Evolutionary conservation across 2,888 invertebrate species (phyloP).

Genomic region (Dolichomitus sp.): DNA sequence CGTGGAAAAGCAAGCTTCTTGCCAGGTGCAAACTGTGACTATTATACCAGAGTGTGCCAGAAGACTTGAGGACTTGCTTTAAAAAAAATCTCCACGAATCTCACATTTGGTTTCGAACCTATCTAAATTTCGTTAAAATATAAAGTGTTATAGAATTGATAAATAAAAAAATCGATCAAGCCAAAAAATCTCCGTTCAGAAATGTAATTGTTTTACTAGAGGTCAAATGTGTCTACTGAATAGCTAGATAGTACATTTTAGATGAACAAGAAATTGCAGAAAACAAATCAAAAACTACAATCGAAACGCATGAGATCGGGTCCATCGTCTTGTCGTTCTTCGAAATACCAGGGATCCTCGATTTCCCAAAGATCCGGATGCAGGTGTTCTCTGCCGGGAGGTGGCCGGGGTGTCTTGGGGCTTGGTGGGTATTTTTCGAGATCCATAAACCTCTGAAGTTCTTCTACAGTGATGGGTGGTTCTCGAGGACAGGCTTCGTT

Average conservation of each 20-base stretch:
- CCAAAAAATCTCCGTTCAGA: neutral
- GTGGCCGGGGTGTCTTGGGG: conserved; percentile 61
- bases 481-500: conserved; percentile 35
- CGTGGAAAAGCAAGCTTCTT: conserved; percentile 16
- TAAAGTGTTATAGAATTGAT: neutral
- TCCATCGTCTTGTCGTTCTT: conserved; percentile 51
- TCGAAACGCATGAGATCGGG: conserved; percentile 76
- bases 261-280: neutral
- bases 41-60: conserved; percentile 21
- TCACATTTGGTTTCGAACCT: neutral
- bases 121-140: neutral
- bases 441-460: conserved; percentile 78
- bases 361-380: conserved; percentile 78
- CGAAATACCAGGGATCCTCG: conserved; percentile 78
- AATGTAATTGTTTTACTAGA: neutral
- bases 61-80: conserved; percentile 4
- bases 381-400: conserved; percentile 72
- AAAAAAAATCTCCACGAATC: neutral
- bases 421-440: conserved; percentile 72
- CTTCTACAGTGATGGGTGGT: conserved; percentile 69
- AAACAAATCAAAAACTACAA: conserved; percentile 13
- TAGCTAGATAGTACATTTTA: neutral
- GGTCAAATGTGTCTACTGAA: neutral
- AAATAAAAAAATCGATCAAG: neutral
- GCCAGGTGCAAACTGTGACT: conserved; percentile 17